Percentiles rank a stretch among this genome's conserved stretches.
These are phyloP conservation scores for Bombus cullumanus DNA, from an alignment of 1,140 invertebrate genomes.

Conservation along the genomic window DNA sequence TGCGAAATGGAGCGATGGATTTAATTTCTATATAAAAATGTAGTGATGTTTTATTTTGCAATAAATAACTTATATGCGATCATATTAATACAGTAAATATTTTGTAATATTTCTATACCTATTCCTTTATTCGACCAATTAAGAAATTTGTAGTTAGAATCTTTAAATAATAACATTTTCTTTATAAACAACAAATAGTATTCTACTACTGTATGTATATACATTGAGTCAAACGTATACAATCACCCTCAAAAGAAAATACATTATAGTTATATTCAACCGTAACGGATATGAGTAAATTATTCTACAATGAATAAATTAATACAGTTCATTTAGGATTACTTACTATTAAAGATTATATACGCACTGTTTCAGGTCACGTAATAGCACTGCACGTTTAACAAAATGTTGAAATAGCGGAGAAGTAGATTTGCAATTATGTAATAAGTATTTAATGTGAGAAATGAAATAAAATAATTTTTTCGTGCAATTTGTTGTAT, in stretches of 20 bases:
- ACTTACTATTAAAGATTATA: conserved; percentile 50
- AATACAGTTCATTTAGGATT: conserved; percentile 35
- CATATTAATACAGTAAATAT: conserved; percentile 40
- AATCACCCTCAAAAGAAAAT: conserved; percentile 38
- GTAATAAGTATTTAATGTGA: not conserved
- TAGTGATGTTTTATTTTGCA: conserved; percentile 57
- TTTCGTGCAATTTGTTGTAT: conserved; percentile 21
- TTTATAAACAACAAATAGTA: conserved; percentile 37
- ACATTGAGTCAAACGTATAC: conserved; percentile 53
- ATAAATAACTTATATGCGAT: conserved; percentile 61
- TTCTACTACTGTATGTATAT: conserved; percentile 46
- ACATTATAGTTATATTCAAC: not conserved
- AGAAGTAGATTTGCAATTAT: conserved; percentile 1
- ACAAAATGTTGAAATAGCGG: conserved; percentile 23
- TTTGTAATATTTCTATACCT: conserved; percentile 28
- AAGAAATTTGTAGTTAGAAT: not conserved
- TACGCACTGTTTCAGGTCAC: conserved; percentile 74
- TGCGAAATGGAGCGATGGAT: conserved; percentile 32
- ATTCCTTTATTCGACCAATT: conserved; percentile 6
- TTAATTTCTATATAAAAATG: conserved; percentile 10
- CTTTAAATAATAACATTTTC: conserved; percentile 11
- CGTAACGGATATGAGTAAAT: not conserved
- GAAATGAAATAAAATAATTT: conserved; percentile 1
- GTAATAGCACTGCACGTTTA: conserved; percentile 74
- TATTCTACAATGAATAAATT: conserved; percentile 38